Conservation (phyloP, 1,140 invertebrate genomes). For the Aphelenchoides fujianensis region DNA sequence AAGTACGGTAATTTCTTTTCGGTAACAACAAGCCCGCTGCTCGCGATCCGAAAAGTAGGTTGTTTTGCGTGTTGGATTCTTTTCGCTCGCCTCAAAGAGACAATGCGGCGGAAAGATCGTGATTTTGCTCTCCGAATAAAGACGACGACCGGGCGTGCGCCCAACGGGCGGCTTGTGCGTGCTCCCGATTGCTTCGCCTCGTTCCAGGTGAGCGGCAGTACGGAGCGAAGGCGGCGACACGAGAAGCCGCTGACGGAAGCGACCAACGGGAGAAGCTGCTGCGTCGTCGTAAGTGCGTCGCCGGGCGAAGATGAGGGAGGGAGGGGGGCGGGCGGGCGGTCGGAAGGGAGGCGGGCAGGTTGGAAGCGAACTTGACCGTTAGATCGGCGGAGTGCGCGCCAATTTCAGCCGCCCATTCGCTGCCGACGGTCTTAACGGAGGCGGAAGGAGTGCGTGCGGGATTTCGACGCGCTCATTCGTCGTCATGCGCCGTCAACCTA, state of each 20-base stretch:
- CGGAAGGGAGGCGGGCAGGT: too few relatives aligned
- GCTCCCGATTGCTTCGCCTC: background rate
- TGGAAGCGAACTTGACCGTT: slow-evolving; percentile 4
- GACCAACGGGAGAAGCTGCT: background rate
- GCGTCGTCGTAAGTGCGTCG: background rate
- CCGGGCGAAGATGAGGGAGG: too few relatives aligned
- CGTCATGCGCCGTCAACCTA: too few relatives aligned
- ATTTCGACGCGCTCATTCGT: background rate
- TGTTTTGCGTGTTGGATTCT: background rate
- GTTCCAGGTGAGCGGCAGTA: slow-evolving; percentile 2
- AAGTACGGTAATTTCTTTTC: background rate
- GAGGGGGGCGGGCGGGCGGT: too few relatives aligned
- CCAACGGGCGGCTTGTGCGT: background rate
- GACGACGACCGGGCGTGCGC: background rate
- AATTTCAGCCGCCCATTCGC: background rate
- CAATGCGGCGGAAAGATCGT: background rate
- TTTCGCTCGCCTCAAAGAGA: background rate
- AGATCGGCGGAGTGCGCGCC: background rate
- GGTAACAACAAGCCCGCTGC: slow-evolving; percentile 1
- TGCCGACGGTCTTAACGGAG: slow-evolving; percentile 2
- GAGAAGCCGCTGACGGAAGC: background rate
- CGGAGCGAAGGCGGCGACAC: background rate
- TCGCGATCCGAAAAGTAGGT: background rate
- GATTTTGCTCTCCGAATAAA: background rate
- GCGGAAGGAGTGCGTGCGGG: background rate